Base-by-base conservation (phyloP, 2,888 invertebrate genomes). In the Eudasyphora cyanicolor region DNA sequence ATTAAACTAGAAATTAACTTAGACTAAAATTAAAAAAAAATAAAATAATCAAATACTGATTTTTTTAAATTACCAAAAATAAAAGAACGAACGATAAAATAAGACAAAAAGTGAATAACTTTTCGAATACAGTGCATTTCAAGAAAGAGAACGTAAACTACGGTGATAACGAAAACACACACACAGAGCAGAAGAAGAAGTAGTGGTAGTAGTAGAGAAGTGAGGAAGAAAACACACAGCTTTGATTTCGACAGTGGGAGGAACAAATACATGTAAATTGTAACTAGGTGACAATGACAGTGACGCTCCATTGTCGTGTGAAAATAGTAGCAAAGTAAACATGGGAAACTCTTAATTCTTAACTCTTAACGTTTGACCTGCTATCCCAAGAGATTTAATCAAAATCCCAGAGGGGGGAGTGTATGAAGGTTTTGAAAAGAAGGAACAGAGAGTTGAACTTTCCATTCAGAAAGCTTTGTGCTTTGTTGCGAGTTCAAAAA, bases 321-420 rank as follows among this genome's bases (percentile, higher is more conserved):
- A 57, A 83, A 81, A 81, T 84, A 84, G 84, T 84, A 84, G 84
- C 84, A 84, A 84, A 84, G 45, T 82, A 76, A 84, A 84, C 84
- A 83, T 27, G 60, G 60, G 24, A 42, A 32, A 49, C 42, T 10
- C 69, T 62, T 29, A 62, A 32, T n/a, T 60, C 1, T 32, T n/a
- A n/a, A n/a, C n/a, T n/a, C n/a, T n/a, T n/a, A n/a, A n/a, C n/a
- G n/a, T n/a, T n/a, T n/a, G n/a, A n/a, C n/a, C n/a, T n/a, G n/a
- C n/a, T n/a, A n/a, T n/a, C n/a, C n/a, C n/a, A n/a, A n/a, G n/a
- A n/a, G n/a, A n/a, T 38, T 67, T 38, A 19, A 60, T 24, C 8
- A 57, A 24, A 2, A 14, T 12, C 24, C 42, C 6, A 45, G 17
- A 45, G 35, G 14, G 45, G 19, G 42, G 12, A n/a, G n/a, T n/a